Evolutionary conservation across 2,888 invertebrate species (phyloP).

Genomic region (Metopia argyrocephala): DNA sequence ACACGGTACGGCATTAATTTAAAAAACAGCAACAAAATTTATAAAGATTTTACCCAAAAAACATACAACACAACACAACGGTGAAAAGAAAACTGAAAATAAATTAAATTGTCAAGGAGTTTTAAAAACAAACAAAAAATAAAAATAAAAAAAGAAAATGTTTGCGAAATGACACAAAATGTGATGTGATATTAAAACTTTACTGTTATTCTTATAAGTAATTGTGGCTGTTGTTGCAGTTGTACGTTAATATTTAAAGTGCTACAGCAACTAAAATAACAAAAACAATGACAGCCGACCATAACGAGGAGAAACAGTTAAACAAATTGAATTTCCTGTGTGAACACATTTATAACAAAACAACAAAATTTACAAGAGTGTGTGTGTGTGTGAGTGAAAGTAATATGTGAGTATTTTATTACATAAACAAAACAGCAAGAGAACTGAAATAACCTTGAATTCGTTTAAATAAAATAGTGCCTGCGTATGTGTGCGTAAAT

Average conservation of each 20-base stretch:
- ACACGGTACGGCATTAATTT: too few relatives aligned
- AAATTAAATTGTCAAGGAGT: constrained; percentile 40
- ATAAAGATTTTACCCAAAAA: background rate
- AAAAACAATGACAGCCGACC: background rate
- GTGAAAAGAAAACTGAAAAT: constrained; percentile 18
- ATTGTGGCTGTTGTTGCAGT: background rate
- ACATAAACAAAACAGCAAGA: background rate
- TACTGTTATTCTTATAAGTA: background rate
- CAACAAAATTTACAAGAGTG: too few relatives aligned
- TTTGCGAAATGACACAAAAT: constrained; percentile 6
- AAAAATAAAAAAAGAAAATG: background rate
- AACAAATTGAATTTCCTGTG: constrained; percentile 42
- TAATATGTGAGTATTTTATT: background rate
- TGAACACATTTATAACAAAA: background rate
- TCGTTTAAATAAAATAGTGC: background rate
- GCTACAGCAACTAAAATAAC: background rate
- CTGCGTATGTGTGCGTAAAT: background rate
- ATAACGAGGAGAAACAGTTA: constrained; percentile 2
- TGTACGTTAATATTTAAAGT: constrained; percentile 1
- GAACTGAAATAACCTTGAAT: constrained; percentile 38
- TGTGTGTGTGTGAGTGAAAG: background rate
- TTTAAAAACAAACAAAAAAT: constrained; percentile 4
- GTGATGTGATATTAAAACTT: background rate
- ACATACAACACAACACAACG: background rate
- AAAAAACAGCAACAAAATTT: background rate